These are phyloP conservation scores for Magallana angulata DNA, from an alignment of 1,140 invertebrate species.

Conservation along the genomic window DNA sequence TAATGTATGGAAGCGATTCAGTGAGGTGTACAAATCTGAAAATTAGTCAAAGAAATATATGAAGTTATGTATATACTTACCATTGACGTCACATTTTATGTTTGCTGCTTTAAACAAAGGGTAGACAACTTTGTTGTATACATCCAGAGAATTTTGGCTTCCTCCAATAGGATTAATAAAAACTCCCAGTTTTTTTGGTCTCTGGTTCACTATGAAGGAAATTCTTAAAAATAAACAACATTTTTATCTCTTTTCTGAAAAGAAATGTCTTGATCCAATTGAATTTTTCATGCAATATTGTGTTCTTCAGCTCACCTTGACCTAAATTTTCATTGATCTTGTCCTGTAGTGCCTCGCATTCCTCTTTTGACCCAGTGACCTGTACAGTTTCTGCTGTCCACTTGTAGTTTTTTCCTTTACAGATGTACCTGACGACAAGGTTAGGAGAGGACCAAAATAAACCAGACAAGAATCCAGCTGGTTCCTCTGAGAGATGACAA, in stretches of 20 bases:
- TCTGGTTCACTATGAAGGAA: not conserved
- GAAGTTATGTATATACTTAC: no score
- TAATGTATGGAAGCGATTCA: no score
- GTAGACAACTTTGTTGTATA: not conserved
- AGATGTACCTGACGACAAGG: not conserved
- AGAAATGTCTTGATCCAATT: no score
- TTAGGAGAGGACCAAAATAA: not conserved
- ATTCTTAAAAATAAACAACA: no score
- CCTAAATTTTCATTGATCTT: not conserved
- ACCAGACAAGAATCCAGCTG: not conserved
- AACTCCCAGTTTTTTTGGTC: constrained; percentile 31
- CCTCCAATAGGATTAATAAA: constrained; percentile 42
- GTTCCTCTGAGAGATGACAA: not conserved
- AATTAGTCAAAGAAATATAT: no score
- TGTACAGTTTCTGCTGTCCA: not conserved
- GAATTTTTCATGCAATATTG: no score
- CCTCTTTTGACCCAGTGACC: not conserved
- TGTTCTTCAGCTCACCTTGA: no score
- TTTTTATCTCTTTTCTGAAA: no score
- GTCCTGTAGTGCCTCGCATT: not conserved
- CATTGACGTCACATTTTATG: constrained; percentile 5
- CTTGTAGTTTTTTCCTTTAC: not conserved
- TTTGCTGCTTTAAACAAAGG: constrained; percentile 27
- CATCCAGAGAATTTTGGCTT: not conserved
- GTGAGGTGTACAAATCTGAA: no score